Conservation (phyloP, 2,797 vertebrate species). For the Erithacus rubecula region DNA sequence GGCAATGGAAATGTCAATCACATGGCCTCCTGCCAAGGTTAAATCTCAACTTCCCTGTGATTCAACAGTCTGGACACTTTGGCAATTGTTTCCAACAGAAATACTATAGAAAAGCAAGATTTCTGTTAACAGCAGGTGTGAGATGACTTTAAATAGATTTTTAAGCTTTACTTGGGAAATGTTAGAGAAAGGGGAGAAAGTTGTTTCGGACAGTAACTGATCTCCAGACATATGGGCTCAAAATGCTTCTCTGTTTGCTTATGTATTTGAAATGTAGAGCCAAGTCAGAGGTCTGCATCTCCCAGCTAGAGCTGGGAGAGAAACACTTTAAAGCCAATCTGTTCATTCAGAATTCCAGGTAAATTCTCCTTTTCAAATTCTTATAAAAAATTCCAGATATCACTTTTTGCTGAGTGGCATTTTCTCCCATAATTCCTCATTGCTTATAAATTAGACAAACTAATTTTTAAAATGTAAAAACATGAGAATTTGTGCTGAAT, state of each 20-base stretch:
- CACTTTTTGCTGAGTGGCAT: not conserved
- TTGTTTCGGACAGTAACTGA: not conserved
- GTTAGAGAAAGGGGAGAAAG: not conserved
- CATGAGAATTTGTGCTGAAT: not conserved
- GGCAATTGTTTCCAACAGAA: conserved; percentile 46
- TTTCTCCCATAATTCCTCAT: not conserved
- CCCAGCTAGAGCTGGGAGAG: not conserved
- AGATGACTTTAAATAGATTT: not conserved
- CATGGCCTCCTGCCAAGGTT: conserved; percentile 58
- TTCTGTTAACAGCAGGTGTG: not conserved
- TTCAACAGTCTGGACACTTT: conserved; percentile 30
- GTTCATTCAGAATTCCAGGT: not conserved
- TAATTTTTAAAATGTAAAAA: not conserved
- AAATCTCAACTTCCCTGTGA: conserved; percentile 54
- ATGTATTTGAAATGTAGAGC: not conserved
- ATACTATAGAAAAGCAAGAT: not conserved
- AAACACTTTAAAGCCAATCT: not conserved
- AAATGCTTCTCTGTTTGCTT: not conserved
- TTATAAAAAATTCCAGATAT: not conserved
- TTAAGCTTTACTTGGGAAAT: not conserved
- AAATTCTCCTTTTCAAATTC: not conserved
- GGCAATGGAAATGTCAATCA: conserved; percentile 74
- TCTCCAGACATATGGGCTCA: not conserved
- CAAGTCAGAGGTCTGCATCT: not conserved
- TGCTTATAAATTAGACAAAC: not conserved